phyloP scores from a whole-genome alignment of 2,888 invertebrate species.

The Galeopsomyia nigrocyanea region DNA sequence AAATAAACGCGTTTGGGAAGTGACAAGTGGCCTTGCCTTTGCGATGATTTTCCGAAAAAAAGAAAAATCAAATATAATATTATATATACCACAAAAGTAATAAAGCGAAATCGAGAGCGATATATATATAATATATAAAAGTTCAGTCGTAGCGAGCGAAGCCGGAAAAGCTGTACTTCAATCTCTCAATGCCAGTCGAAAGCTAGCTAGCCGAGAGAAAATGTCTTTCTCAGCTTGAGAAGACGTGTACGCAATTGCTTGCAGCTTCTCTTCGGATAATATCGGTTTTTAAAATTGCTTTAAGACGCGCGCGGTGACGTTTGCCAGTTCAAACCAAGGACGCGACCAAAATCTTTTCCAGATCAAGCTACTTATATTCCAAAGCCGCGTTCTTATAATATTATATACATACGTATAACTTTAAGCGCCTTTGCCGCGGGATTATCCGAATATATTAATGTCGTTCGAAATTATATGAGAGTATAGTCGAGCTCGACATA shows the following conservation, averaged over 20 bases:
- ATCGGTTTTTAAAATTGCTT: constrained; percentile 9
- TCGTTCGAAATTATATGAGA: too few relatives aligned
- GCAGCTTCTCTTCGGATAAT: constrained; percentile 4
- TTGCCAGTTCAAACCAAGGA: neutral
- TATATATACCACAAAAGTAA: constrained; percentile 44
- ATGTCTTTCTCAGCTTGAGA: constrained; percentile 13
- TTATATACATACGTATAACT: too few relatives aligned
- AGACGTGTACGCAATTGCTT: constrained; percentile 3
- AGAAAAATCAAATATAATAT: neutral
- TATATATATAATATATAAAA: too few relatives aligned
- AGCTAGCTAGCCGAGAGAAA: neutral
- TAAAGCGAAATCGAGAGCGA: constrained; percentile 3
- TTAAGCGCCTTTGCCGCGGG: too few relatives aligned
- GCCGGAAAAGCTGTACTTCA: constrained; percentile 29
- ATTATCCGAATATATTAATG: too few relatives aligned
- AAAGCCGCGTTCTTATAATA: too few relatives aligned
- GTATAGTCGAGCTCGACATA: too few relatives aligned
- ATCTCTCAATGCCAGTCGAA: constrained; percentile 34
- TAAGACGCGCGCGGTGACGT: constrained; percentile 4
- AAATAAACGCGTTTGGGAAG: constrained; percentile 58
- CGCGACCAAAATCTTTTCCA: too few relatives aligned
- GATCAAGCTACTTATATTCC: too few relatives aligned
- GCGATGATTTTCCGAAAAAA: constrained; percentile 53
- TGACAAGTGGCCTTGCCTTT: constrained; percentile 67
- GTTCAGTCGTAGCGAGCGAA: neutral